Base-by-base conservation (phyloP, 2,888 invertebrate species). In the Thecocarcelia acutangulata region DNA sequence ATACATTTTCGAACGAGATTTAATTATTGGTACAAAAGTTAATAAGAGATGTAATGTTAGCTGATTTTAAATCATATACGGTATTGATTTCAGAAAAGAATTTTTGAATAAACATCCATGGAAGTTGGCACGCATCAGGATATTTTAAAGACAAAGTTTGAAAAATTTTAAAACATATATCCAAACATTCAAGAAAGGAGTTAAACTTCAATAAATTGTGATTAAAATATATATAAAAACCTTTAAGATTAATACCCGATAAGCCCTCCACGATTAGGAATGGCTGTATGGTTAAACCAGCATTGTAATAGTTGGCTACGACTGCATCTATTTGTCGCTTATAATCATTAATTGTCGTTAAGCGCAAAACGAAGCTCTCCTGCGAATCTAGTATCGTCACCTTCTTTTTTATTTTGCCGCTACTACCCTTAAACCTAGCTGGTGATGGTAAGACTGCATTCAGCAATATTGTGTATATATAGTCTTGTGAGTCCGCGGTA, bases 121-220 rank as follows among this genome's bases (percentile, higher is more conserved):
- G 15, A 3, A n/a, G 33, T 15, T 66, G 42, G 54, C 75, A 76
- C 17, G 72, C 66, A 52, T 40, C 21, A 1, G 58, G 73, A 58
- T 73, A 81, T 40, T 73, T 42, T 4, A 81, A 33, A 6, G 69
- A 77, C 11, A 81, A 37, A 11, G 63, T 61, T 66, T 76, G 73
- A 56, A 77, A 77, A 24, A 64, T 73, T 58, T 81, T 81, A 21
- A 77, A 76, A 11, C 76, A 80, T 15, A 66, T 37, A 21, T 76
- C 72, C 11, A 76, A 24, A 13, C 64, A 42, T 44, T 77, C 50
- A 40, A 82, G 19, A 54, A 77, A 77, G 12, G 33, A 63, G 63
- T 64, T 50, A 19, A 54, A 48, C 59, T 80, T 70, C 3, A 48
- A 58, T 24, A 80, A 59, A 56, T n/a, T 75, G 24, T 44, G 68